Evolutionary conservation across 2,113 vertebrate genomes (phyloP).

Genomic region (Holacanthus passer): DNA sequence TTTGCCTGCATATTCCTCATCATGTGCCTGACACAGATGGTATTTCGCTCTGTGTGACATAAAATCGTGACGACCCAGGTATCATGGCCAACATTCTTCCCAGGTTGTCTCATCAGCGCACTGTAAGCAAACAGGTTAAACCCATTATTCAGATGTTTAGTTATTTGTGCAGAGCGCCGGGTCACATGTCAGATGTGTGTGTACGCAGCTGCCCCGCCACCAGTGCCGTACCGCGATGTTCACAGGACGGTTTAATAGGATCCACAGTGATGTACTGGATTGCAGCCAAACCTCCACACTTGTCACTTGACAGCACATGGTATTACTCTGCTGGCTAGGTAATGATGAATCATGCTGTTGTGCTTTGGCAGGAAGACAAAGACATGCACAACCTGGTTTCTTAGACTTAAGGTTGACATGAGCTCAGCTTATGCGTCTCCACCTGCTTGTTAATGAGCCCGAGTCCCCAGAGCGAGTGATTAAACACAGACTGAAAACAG

Average conservation of each 20-base stretch:
- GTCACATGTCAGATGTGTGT: conserved; percentile 57
- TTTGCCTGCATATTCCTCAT: not conserved
- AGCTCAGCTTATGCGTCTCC: conserved; percentile 59
- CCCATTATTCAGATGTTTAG: conserved; percentile 56
- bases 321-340: conserved; percentile 58
- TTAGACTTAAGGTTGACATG: conserved; percentile 56
- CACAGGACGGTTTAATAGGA: conserved; percentile 71
- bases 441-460: conserved; percentile 65
- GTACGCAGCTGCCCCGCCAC: conserved; percentile 47
- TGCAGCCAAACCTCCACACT: conserved; percentile 66
- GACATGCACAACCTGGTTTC: conserved; percentile 50
- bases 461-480: conserved; percentile 51
- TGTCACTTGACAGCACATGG: conserved; percentile 67
- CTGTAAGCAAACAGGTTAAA: conserved; percentile 42
- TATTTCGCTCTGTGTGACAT: not conserved
- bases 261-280: conserved; percentile 68
- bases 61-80: not conserved
- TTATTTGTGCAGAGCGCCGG: conserved; percentile 39
- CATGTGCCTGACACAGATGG: conserved; percentile 1
- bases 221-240: conserved; percentile 35
- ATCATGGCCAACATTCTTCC: conserved; percentile 8
- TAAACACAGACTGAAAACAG: conserved; percentile 43
- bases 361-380: conserved; percentile 69
- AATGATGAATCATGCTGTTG: conserved; percentile 67
- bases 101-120: conserved; percentile 4